A percentile compares a stretch with the other conserved stretches of the same genome.
phyloP scores from a whole-genome alignment of 2,113 vertebrate genomes.

The Pungitius pungitius region DNA sequence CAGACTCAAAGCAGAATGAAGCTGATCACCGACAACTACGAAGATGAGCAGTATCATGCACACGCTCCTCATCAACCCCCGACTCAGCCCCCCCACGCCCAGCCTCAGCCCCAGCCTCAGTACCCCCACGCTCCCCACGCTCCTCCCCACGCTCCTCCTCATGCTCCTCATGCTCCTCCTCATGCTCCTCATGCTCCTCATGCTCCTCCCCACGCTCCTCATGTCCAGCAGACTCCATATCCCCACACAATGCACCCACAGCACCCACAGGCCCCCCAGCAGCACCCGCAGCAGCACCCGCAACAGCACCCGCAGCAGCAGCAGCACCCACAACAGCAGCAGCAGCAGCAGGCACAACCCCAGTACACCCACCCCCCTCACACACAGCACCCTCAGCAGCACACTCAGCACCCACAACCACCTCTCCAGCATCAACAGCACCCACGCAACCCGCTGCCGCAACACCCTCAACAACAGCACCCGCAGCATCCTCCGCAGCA shows the following conservation, averaged over 20 bases:
- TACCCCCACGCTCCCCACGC: constrained; percentile 87
- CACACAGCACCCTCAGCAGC: constrained; percentile 50
- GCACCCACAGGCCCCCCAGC: constrained; percentile 32
- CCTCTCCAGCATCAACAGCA: constrained; percentile 69
- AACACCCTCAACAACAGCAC: constrained; percentile 68
- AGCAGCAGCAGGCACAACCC: constrained; percentile 32
- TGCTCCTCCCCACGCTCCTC: constrained; percentile 82
- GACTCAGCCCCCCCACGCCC: constrained; percentile 86
- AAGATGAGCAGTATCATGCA: constrained; percentile 93
- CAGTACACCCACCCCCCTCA: constrained; percentile 50
- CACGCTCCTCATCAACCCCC: constrained; percentile 89
- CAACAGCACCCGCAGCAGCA: constrained; percentile 55
- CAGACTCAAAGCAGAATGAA: constrained; percentile 99
- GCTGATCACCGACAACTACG: constrained; percentile 95
- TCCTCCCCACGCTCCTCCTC: constrained; percentile 82
- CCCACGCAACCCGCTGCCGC: constrained; percentile 63
- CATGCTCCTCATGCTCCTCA: constrained; percentile 76
- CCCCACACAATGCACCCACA: constrained; percentile 63
- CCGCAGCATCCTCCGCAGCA: constrained; percentile 68
- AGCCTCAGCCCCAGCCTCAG: constrained; percentile 87
- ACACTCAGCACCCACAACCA: constrained; percentile 60
- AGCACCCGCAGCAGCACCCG: constrained; percentile 52
- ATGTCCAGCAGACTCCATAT: constrained; percentile 79
- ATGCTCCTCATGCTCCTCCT: constrained; percentile 88
- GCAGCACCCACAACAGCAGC: constrained; percentile 38